These are phyloP conservation scores for Plodia interpunctella DNA, from an alignment of 1,140 invertebrate species.

Conservation along the genomic window DNA sequence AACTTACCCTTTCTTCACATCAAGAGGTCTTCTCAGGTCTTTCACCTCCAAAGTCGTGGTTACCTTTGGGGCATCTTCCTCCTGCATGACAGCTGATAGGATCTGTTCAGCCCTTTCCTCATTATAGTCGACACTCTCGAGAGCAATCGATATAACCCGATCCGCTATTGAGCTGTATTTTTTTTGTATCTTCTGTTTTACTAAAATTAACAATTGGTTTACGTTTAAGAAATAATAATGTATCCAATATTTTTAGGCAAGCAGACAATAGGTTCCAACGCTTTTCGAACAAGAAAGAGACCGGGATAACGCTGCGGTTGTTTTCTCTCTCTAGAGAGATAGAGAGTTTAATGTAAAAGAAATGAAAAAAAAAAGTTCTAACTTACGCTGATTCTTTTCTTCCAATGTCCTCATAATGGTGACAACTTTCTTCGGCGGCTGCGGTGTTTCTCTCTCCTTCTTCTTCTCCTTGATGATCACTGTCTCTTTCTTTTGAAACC, in stretches of 20 bases:
- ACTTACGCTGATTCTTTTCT: constrained; percentile 86
- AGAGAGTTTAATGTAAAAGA: too few species aligned
- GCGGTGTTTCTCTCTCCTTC: constrained; percentile 74
- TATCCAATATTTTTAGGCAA: background rate
- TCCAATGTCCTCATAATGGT: constrained; percentile 82
- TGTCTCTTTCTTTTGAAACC: constrained; percentile 87
- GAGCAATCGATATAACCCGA: constrained; percentile 87
- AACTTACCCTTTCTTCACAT: constrained; percentile 43
- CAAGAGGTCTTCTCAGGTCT: constrained; percentile 26
- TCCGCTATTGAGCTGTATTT: constrained; percentile 87
- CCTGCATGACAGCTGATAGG: constrained; percentile 83
- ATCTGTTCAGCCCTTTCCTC: constrained; percentile 88
- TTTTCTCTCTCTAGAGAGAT: too few species aligned
- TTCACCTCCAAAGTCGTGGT: constrained; percentile 26
- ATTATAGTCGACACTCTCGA: constrained; percentile 91
- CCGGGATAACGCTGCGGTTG: too few species aligned
- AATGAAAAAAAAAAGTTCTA: too few species aligned
- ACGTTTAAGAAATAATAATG: too few species aligned
- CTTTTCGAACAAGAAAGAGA: too few species aligned
- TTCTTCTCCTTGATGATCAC: constrained; percentile 71
- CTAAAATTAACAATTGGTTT: constrained; percentile 64
- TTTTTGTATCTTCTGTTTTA: constrained; percentile 84
- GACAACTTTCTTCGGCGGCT: constrained; percentile 67
- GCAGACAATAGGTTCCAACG: too few species aligned
- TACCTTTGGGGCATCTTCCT: constrained; percentile 65